A percentile compares a stretch with the other conserved stretches of the same genome.
phyloP scores from a whole-genome alignment of 2,888 invertebrate genomes.

The Leistus spinibarbis region DNA sequence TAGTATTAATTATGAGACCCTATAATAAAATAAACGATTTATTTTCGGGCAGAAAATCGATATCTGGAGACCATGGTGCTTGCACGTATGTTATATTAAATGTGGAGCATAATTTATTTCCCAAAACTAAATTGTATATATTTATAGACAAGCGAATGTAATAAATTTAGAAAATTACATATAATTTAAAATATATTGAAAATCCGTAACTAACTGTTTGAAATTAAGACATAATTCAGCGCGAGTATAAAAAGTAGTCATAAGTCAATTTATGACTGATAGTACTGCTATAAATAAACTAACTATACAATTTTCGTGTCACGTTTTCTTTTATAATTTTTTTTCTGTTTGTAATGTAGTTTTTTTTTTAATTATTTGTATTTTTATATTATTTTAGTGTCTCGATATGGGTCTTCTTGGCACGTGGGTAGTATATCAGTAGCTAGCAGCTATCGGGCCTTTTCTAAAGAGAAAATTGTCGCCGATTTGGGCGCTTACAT shows the following conservation, averaged over 20 bases:
- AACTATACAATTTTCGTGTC: not conserved
- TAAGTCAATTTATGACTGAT: not conserved
- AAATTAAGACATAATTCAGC: constrained; percentile 12
- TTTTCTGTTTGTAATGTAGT: not conserved
- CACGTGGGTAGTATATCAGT: constrained; percentile 85
- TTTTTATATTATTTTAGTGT: constrained; percentile 68
- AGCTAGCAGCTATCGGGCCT: constrained; percentile 87
- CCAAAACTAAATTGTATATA: not conserved
- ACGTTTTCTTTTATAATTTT: not conserved
- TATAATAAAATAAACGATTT: too few species aligned
- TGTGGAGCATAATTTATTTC: too few species aligned
- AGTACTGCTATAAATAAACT: not conserved
- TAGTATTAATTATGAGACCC: too few species aligned
- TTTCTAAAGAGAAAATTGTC: constrained; percentile 84
- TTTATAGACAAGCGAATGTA: not conserved
- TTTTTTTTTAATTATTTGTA: constrained; percentile 12
- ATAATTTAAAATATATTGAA: constrained; percentile 19
- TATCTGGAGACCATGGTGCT: too few species aligned
- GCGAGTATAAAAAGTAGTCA: not conserved
- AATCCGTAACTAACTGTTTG: not conserved
- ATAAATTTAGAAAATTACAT: not conserved
- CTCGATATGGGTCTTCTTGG: constrained; percentile 91
- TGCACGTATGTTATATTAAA: too few species aligned
- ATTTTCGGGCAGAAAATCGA: too few species aligned
- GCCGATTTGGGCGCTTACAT: constrained; percentile 92